These are phyloP conservation scores for Solenodon paradoxus DNA, from an alignment of 2,113 vertebrate genomes.

Conservation along the genomic window DNA sequence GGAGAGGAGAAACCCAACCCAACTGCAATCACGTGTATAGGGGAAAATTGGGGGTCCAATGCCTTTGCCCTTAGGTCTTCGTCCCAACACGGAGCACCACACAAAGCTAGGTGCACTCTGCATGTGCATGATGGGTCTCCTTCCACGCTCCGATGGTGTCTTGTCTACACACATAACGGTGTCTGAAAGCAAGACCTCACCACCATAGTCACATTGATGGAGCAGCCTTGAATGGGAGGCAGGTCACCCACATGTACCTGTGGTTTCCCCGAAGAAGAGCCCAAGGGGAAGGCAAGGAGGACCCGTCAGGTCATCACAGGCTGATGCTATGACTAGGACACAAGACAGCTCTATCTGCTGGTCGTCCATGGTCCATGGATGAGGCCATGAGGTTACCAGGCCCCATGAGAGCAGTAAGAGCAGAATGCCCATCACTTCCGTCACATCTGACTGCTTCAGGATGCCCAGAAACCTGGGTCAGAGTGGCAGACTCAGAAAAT, in stretches of 20 bases:
- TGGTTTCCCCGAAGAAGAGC: no score
- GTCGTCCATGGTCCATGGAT: accelerated
- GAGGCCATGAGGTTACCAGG: no score
- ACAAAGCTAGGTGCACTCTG: background rate
- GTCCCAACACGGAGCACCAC: background rate
- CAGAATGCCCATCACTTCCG: background rate
- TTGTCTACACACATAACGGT: background rate
- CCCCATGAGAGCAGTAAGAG: background rate
- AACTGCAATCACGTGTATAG: accelerated
- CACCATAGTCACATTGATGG: background rate
- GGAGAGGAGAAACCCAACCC: background rate
- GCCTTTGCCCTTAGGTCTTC: background rate
- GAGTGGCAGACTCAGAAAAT: background rate
- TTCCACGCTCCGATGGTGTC: background rate
- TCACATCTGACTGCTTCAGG: background rate
- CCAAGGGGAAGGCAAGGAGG: accelerated
- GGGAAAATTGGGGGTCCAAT: background rate
- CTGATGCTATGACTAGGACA: background rate
- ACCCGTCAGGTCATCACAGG: background rate
- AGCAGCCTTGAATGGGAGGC: background rate
- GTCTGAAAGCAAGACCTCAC: background rate
- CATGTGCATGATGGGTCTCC: accelerated
- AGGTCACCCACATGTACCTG: background rate
- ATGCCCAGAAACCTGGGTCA: background rate
- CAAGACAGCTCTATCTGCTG: accelerated